Evolutionary conservation across 2,888 invertebrate genomes (phyloP), one percentile per base, ranked within the genome.

Genomic region (Synanthedon tipuliformis): DNA sequence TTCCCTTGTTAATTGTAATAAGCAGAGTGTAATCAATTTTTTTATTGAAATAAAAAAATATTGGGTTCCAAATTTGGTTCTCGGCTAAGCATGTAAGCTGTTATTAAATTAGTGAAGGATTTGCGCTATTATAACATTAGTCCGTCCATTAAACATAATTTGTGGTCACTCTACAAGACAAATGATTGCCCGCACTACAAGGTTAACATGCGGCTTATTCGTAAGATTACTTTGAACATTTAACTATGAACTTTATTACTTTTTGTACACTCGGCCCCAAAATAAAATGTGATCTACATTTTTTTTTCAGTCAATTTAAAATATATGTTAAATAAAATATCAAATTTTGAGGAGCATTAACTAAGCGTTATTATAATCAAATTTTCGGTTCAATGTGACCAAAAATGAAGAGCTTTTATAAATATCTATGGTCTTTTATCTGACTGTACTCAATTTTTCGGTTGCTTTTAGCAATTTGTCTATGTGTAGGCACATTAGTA

Each of bases 181-280:
- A 56, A 50, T 54, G 53, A 57, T 57, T 54, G 56, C 57, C 50
- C 13, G 40, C 49, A 54, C 56, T 55, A 55, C 48, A 54, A 41
- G 68, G 69, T 67, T 57, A 64, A 51, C 34, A 8, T 53, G 61
- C 54, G 59, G 60, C 56, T 57, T 53, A 45, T 27, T 15, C 15
- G 34, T 11, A 16, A 16, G 18, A 52, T 45, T 50, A 34, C 10
- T n/a, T 45, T 49, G 23, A 49, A 12, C 16, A 45, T 49, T 10
- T 49, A 49, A 49, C 16, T 49, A 49, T 49, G 49, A 49, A 49
- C 49, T 49, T 49, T 49, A 13, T 45, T 45, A 45, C 45, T 15
- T 15, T 45, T n/a, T 45, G 12, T n/a, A 45, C 15, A 45, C 5
- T 45, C 15, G 13, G 15, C 45, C 4, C 7, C 45, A 45, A 13